Evolutionary conservation across 2,888 invertebrate species (phyloP), one percentile per base, ranked within the genome.

Genomic region (Neocrepidodera transversa): DNA sequence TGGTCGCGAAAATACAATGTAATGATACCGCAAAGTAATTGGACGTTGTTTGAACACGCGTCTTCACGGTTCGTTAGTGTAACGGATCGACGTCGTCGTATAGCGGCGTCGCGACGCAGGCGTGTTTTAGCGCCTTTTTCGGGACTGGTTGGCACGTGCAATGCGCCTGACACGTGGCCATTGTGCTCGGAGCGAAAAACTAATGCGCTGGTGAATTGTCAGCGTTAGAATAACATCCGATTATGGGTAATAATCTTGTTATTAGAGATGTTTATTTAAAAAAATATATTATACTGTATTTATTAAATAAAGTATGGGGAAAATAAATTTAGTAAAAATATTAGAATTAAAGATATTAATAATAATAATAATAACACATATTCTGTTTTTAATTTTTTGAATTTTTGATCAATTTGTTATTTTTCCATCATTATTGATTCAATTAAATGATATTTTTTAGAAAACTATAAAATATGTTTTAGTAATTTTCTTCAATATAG

Each of bases 1-100:
- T 64, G 53, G 65, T 72, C 71, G 73, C 74, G 74, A 74, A 16
- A 62, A 51, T 58, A 65, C 76, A 73, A 71, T 76, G 69, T 77
- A 77, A 77, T 76, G 76, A 76, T 74, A 78, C 78, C 78, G 68
- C 78, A 78, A 77, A 78, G 76, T 78, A 78, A 78, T 78, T 77
- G 78, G 76, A 76, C 77, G 76, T 70, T 75, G 77, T 74, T 71
- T 70, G 72, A 70, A 67, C 78, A 76, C 77, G 76, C 74, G 76
- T 67, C 76, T 65, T 62, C 63, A 70, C 73, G 75, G 71, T 76
- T 77, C 78, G 77, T 77, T 77, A 78, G 74, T 73, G 73, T 71
- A 69, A 72, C 72, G 67, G 68, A 70, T 71, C 69, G 58, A 64
- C 65, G 64, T 59, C 62, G 65, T 58, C 50, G 45, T 18, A 32